Evolutionary conservation across 1,140 invertebrate genomes (phyloP).

Genomic region (Hyles euphorbiae): DNA sequence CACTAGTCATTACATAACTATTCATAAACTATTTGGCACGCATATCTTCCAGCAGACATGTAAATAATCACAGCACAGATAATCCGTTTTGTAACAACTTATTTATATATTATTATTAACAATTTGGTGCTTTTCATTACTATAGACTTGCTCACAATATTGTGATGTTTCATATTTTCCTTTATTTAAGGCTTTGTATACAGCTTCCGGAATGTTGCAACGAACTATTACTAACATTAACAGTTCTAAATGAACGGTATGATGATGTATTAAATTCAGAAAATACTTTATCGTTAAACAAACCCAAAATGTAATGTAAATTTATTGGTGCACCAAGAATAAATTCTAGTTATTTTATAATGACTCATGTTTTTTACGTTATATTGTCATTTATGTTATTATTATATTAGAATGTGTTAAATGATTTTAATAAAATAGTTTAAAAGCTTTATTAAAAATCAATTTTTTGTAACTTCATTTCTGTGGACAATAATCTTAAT

Average conservation of each 20-base stretch:
- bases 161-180: conserved; percentile 48
- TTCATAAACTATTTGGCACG: conserved; percentile 13
- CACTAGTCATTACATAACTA: conserved; percentile 46
- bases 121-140: conserved; percentile 53
- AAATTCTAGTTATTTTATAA: conserved; percentile 2
- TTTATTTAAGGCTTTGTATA: conserved; percentile 70
- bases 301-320: background rate
- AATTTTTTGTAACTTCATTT: conserved; percentile 26
- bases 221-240: conserved; percentile 58
- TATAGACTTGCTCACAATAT: conserved; percentile 47
- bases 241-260: no score
- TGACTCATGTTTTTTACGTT: conserved; percentile 1
- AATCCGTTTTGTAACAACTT: conserved; percentile 24
- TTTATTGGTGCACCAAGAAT: conserved; percentile 55
- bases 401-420: background rate
- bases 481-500: conserved; percentile 38
- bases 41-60: conserved; percentile 29
- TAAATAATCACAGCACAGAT: conserved; percentile 45
- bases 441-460: conserved; percentile 8
- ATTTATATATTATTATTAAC: conserved; percentile 40
- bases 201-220: conserved; percentile 72
- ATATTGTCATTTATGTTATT: conserved; percentile 9
- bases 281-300: no score
- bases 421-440: background rate
- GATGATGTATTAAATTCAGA: no score